A percentile compares a stretch with the other conserved stretches of the same genome.
These are phyloP conservation scores for Paradoxurus hermaphroditus DNA, from an alignment of 2,113 vertebrate genomes.

Conservation along the genomic window DNA sequence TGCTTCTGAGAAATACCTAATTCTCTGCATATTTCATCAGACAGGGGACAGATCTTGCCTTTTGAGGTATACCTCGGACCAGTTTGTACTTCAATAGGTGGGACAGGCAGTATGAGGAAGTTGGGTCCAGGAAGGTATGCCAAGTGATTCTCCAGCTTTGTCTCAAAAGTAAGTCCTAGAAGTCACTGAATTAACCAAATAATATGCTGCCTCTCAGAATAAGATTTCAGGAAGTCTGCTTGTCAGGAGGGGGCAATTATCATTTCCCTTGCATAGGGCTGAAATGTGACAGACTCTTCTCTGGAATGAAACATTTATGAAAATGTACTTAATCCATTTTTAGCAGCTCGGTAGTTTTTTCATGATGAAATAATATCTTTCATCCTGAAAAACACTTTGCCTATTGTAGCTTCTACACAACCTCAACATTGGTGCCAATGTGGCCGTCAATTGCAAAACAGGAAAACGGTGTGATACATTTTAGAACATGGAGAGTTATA, in stretches of 20 bases:
- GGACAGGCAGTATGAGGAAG: not conserved
- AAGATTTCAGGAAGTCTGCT: not conserved
- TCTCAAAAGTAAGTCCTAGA: not conserved
- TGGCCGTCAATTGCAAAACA: not conserved
- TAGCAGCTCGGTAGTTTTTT: conserved; percentile 24
- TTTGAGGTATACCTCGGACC: not conserved
- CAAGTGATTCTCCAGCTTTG: conserved; percentile 2
- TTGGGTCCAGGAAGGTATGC: not conserved
- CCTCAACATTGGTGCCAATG: not conserved
- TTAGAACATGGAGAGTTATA: not conserved
- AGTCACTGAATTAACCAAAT: not conserved
- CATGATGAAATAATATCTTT: conserved; percentile 24
- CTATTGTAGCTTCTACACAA: not conserved
- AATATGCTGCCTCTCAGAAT: not conserved
- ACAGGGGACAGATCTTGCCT: not conserved
- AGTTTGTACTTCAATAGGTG: not conserved
- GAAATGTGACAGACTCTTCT: conserved; percentile 17
- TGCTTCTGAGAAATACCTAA: conserved; percentile 43
- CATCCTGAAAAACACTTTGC: not conserved
- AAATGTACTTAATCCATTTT: conserved; percentile 58
- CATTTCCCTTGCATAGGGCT: conserved; percentile 6
- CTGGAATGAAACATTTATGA: conserved; percentile 55
- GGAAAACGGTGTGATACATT: not conserved
- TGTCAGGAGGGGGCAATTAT: not conserved
- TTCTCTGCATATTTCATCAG: conserved; percentile 4